Percentiles rank a stretch among this genome's conserved stretches.
Evolutionary conservation across 2,113 vertebrate species (phyloP).

Genomic region (Serinus canaria): DNA sequence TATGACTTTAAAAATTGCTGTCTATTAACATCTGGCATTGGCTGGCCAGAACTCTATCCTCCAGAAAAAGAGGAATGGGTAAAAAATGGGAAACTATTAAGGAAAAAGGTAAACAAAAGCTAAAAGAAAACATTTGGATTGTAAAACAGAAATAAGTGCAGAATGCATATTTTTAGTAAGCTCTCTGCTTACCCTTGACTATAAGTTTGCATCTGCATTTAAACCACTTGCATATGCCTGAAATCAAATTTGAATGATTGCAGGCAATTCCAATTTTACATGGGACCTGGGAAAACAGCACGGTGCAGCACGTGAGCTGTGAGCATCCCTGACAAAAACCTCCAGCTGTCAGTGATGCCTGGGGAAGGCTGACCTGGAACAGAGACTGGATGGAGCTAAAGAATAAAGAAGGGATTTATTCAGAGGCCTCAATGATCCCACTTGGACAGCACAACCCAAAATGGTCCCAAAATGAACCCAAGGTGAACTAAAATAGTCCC

Average conservation of each 20-base stretch:
- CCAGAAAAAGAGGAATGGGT: neutral
- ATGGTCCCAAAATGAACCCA: too few species aligned
- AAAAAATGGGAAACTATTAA: neutral
- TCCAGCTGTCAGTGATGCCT: neutral
- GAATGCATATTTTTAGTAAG: constrained; percentile 28
- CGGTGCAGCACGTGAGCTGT: neutral
- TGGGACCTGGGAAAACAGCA: neutral
- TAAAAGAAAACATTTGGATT: neutral
- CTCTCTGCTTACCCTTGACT: constrained; percentile 8
- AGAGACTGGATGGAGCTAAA: neutral
- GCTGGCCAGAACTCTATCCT: neutral
- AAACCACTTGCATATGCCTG: neutral
- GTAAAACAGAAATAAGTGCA: neutral
- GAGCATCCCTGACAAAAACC: neutral
- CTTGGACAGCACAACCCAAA: neutral
- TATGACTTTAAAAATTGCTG: neutral
- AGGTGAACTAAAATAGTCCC: too few species aligned
- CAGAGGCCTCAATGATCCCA: neutral
- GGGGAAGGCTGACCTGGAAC: neutral
- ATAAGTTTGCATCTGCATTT: constrained; percentile 61
- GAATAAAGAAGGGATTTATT: neutral
- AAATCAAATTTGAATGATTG: constrained; percentile 51
- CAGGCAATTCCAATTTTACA: constrained; percentile 10
- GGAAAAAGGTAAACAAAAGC: neutral
- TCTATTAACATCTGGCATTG: neutral